phyloP scores from a whole-genome alignment of 2,113 vertebrate species.

The Aegypius monachus region DNA sequence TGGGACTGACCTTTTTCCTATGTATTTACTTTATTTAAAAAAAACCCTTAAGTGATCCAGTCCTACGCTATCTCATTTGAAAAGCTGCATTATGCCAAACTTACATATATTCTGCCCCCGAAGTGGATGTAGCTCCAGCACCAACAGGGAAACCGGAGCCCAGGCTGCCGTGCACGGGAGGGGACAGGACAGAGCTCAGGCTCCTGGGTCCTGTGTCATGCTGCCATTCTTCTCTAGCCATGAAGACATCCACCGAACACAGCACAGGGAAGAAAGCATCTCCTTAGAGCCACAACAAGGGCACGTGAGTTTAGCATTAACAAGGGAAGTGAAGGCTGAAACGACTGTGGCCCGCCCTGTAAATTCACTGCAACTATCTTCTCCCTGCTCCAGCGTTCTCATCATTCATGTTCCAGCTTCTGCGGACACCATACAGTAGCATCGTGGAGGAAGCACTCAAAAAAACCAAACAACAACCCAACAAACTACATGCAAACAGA shows the following conservation, averaged over 20 bases:
- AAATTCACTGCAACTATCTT: not conserved
- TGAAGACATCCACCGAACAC: not conserved
- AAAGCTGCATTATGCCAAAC: not conserved
- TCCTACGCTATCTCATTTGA: not conserved
- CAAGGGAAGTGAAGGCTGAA: not conserved
- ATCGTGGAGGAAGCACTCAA: not conserved
- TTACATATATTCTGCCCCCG: accelerated
- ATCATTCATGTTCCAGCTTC: not conserved
- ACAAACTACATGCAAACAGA: not conserved
- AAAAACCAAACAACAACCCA: not conserved
- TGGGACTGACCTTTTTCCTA: not conserved
- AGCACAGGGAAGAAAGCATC: not conserved
- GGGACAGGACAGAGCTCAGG: not conserved
- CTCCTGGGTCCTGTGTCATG: accelerated
- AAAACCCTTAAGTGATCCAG: not conserved
- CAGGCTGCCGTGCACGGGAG: accelerated
- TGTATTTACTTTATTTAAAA: not conserved
- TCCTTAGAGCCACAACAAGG: not conserved
- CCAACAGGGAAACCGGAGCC: not conserved
- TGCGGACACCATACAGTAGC: not conserved
- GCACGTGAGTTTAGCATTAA: not conserved
- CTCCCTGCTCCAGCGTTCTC: not conserved
- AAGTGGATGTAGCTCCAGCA: not conserved
- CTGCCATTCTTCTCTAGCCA: not conserved
- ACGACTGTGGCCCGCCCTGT: not conserved